phyloP scores from a whole-genome alignment of 2,888 invertebrate species.

The Chrysotoxum bicinctum region DNA sequence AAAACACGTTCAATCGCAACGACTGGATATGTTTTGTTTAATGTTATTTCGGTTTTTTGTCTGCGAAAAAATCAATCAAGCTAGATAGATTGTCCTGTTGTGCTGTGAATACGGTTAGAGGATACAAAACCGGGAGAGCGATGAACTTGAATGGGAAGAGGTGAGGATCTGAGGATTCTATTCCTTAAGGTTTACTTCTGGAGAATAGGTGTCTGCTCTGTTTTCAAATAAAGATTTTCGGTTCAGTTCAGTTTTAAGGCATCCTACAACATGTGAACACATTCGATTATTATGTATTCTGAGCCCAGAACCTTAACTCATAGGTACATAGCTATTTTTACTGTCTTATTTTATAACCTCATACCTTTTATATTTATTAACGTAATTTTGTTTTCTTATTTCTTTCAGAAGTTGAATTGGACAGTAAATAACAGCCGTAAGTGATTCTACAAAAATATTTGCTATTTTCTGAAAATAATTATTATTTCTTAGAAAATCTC shows the following conservation, averaged over 20 bases:
- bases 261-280: too few species aligned
- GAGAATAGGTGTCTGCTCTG: too few species aligned
- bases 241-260: too few species aligned
- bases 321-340: too few species aligned
- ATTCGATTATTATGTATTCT: too few species aligned
- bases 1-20: constrained; percentile 13
- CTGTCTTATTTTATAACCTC: too few species aligned
- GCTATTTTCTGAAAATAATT: not conserved
- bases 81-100: not conserved
- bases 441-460: not conserved
- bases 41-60: constrained; percentile 18
- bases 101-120: not conserved
- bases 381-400: not conserved
- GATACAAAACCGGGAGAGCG: not conserved
- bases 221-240: too few species aligned
- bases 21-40: constrained; percentile 13
- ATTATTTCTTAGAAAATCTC: too few species aligned
- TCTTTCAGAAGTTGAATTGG: not conserved
- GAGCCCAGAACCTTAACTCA: too few species aligned
- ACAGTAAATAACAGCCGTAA: not conserved
- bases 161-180: not conserved
- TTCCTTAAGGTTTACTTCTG: not conserved
- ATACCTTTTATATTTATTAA: not conserved
- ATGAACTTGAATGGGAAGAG: not conserved
- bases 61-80: not conserved